Percentiles rank a stretch among this genome's conserved stretches.
Conservation (phyloP, 2,888 invertebrate genomes). For the Apocheima hispidaria region DNA sequence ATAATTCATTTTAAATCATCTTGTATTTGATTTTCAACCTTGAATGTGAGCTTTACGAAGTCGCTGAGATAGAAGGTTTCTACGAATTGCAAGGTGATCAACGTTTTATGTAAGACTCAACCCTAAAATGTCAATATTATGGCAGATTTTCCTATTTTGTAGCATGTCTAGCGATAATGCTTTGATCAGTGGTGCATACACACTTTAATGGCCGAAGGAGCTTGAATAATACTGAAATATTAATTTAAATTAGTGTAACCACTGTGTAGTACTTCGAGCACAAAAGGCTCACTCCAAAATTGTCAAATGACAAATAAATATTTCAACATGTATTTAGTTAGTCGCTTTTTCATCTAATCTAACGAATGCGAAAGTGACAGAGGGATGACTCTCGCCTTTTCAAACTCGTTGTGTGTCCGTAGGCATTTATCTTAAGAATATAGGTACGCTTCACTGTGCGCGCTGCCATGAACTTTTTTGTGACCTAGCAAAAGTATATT, state of each 20-base stretch:
- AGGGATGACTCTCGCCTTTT: too few species aligned
- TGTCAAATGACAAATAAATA: too few species aligned
- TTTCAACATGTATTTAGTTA: too few species aligned
- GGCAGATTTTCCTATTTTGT: slow-evolving; percentile 1
- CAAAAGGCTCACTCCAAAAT: too few species aligned
- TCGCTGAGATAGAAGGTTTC: slow-evolving; percentile 48
- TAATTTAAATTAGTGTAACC: background rate
- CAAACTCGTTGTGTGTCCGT: too few species aligned
- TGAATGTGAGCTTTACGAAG: slow-evolving; percentile 46
- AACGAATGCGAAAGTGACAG: too few species aligned
- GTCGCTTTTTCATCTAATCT: too few species aligned
- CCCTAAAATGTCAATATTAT: slow-evolving; percentile 3
- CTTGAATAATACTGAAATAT: slow-evolving; percentile 25
- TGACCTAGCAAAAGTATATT: too few species aligned
- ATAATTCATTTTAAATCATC: slow-evolving; percentile 45
- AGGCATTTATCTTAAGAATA: too few species aligned
- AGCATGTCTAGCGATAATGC: slow-evolving; percentile 29
- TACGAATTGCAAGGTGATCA: slow-evolving; percentile 19
- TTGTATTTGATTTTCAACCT: slow-evolving; percentile 50
- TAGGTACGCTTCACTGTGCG: too few species aligned
- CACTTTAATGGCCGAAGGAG: slow-evolving; percentile 36
- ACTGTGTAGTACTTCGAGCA: too few species aligned
- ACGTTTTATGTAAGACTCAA: slow-evolving; percentile 13
- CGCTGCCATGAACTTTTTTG: too few species aligned
- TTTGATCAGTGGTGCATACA: slow-evolving; percentile 59